Conservation (phyloP, 2,888 invertebrate species). For the Lottia scabra region DNA sequence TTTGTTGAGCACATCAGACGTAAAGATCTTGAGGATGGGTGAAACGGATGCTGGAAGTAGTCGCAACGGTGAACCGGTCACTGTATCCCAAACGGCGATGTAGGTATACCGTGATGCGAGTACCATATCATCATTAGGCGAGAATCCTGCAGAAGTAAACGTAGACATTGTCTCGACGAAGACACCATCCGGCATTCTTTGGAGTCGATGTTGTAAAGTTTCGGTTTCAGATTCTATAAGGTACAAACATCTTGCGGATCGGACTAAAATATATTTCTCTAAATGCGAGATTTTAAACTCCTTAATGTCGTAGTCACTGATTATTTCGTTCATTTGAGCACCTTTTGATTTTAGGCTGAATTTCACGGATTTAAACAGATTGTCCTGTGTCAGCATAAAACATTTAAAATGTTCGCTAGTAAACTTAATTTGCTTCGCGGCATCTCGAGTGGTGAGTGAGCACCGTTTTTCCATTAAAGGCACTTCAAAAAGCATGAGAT, state of each 20-base stretch:
- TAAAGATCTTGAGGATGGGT: constrained; percentile 53
- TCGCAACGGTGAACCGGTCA: constrained; percentile 49
- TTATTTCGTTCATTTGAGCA: constrained; percentile 37
- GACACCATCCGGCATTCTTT: constrained; percentile 50
- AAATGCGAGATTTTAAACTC: constrained; percentile 44
- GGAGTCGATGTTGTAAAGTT: constrained; percentile 39
- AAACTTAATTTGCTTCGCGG: constrained; percentile 49
- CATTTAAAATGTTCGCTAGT: constrained; percentile 42
- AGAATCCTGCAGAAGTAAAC: constrained; percentile 59
- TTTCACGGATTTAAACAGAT: constrained; percentile 43
- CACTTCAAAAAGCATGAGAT: constrained; percentile 46
- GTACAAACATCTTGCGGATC: constrained; percentile 49
- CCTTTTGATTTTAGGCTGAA: constrained; percentile 48
- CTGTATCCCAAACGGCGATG: constrained; percentile 56
- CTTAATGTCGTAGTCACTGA: constrained; percentile 50
- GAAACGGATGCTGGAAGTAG: constrained; percentile 52
- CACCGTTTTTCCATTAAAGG: constrained; percentile 56
- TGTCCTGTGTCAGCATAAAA: constrained; percentile 48
- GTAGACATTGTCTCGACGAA: constrained; percentile 51
- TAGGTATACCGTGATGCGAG: constrained; percentile 58
- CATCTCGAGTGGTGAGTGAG: constrained; percentile 46
- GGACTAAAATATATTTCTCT: constrained; percentile 44
- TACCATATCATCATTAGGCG: constrained; percentile 50
- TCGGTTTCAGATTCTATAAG: constrained; percentile 45
- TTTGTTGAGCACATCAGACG: constrained; percentile 50